These are phyloP conservation scores for Calameuta filiformis DNA, from an alignment of 2,888 invertebrate species.

Conservation along the genomic window DNA sequence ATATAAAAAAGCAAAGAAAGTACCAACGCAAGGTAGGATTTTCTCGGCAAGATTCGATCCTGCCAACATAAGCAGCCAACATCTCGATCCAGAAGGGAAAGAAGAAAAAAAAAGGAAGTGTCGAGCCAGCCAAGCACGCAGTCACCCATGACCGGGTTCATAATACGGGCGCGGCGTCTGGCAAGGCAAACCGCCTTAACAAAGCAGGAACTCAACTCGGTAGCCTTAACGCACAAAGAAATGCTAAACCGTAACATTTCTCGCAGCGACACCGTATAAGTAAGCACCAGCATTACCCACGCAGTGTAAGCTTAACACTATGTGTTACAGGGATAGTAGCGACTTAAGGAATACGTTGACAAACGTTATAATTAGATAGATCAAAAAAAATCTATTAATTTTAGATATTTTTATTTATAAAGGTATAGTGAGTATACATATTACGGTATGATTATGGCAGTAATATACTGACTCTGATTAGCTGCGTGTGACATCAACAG, in stretches of 20 bases:
- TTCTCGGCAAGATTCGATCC: no score
- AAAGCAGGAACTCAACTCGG: conserved; percentile 27
- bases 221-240: conserved; percentile 24
- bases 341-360: no score
- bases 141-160: conserved; percentile 15
- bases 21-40: no score
- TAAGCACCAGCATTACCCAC: no score
- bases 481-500: conserved; percentile 56
- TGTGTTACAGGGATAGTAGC: no score
- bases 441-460: conserved; percentile 59
- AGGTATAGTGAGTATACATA: conserved; percentile 61
- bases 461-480: conserved; percentile 58
- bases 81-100: no score
- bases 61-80: no score
- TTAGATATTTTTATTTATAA: conserved; percentile 58
- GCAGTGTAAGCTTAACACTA: no score
- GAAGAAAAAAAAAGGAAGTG: no score
- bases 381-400: neutral
- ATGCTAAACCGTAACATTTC: conserved; percentile 33
- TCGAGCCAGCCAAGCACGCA: no score
- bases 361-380: no score
- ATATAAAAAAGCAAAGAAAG: no score
- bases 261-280: neutral
- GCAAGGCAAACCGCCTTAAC: conserved; percentile 49
- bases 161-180: conserved; percentile 34